Percentiles rank a stretch among this genome's conserved stretches.
Evolutionary conservation across 2,888 invertebrate species (phyloP).

Genomic region (Crepidodera aurea): DNA sequence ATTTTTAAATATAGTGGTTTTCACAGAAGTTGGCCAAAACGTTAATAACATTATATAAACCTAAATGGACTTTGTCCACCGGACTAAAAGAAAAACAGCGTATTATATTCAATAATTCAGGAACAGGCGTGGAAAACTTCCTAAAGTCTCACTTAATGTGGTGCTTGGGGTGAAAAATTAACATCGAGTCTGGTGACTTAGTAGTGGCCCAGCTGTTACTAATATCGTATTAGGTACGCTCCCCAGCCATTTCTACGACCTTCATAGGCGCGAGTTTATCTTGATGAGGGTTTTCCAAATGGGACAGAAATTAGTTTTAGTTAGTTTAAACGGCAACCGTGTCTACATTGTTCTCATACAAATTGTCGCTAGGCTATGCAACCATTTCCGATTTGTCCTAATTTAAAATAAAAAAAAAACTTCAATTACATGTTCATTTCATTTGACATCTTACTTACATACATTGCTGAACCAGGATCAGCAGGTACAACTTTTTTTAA

Average conservation of each 20-base stretch:
- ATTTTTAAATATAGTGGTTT: too few relatives aligned
- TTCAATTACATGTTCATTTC: too few relatives aligned
- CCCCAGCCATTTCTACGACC: conserved; percentile 10
- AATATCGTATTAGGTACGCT: conserved; percentile 29
- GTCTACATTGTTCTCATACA: too few relatives aligned
- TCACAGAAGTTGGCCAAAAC: too few relatives aligned
- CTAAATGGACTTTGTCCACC: conserved; percentile 5
- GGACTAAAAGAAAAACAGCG: conserved; percentile 9
- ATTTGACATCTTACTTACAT: too few relatives aligned
- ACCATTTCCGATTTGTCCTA: too few relatives aligned
- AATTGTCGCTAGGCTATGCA: too few relatives aligned
- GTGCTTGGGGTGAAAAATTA: conserved; percentile 34
- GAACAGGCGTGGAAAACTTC: conserved; percentile 31
- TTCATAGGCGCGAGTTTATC: conserved; percentile 14
- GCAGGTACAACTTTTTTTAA: too few relatives aligned
- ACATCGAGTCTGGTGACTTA: conserved; percentile 29
- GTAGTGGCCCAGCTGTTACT: conserved; percentile 32
- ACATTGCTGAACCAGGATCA: too few relatives aligned
- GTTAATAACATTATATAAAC: too few relatives aligned
- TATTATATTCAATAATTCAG: conserved; percentile 36
- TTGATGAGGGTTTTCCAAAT: conserved; percentile 25
- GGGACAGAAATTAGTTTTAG: conserved; percentile 6
- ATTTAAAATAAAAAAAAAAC: too few relatives aligned
- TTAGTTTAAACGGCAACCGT: too few relatives aligned
- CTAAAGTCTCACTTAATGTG: conserved; percentile 34